phyloP scores from a whole-genome alignment of 2,113 vertebrate species.

The Bothrops jararaca region DNA sequence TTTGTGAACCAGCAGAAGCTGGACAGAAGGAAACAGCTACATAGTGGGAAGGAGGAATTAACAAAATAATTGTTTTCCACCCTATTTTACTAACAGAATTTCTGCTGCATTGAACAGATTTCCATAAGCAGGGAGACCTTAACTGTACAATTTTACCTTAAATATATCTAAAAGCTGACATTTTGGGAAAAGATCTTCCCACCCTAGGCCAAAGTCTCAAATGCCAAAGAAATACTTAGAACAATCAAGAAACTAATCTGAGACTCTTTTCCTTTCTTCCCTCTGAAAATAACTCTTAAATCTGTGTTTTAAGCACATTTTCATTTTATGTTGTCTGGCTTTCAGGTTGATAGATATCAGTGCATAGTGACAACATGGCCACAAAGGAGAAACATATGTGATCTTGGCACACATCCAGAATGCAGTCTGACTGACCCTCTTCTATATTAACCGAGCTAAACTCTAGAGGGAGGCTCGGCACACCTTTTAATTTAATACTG shows the following conservation, averaged over 20 bases:
- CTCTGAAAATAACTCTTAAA: not conserved
- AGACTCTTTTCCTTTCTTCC: not conserved
- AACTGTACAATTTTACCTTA: not conserved
- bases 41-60: not conserved
- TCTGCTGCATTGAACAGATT: not conserved
- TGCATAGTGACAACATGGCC: not conserved
- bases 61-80: not conserved
- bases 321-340: not conserved
- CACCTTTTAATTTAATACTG: constrained; percentile 28
- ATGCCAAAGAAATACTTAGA: not conserved
- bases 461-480: not conserved
- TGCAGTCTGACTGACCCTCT: not conserved
- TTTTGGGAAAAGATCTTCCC: not conserved
- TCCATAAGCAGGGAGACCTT: not conserved
- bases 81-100: too few species aligned
- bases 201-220: not conserved
- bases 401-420: constrained; percentile 4
- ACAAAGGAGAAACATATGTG: constrained; percentile 8
- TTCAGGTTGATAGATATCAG: not conserved
- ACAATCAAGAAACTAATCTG: not conserved
- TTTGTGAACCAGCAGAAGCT: not conserved
- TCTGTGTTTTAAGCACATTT: not conserved
- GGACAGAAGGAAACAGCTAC: not conserved
- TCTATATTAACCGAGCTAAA: not conserved
- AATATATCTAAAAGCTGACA: not conserved